Evolutionary conservation across 1,140 invertebrate genomes (phyloP).

Genomic region (Papilio glaucus): DNA sequence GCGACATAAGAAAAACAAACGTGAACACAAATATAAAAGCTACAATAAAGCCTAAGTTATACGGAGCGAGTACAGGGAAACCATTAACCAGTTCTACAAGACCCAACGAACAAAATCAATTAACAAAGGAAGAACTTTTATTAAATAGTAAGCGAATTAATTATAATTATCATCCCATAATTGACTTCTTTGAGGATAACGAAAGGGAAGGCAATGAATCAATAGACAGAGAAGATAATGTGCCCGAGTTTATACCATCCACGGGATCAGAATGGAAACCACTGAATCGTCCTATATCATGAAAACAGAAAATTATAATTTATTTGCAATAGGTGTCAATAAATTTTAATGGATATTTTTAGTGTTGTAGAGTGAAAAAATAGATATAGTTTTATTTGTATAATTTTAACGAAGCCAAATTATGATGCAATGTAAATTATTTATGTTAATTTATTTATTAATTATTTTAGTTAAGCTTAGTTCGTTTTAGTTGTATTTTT

Average conservation of each 20-base stretch:
- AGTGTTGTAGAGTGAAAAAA: not conserved
- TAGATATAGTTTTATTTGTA: not conserved
- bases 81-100: constrained; percentile 46
- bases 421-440: constrained; percentile 65
- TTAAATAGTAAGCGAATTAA: constrained; percentile 85
- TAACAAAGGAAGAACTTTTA: constrained; percentile 47
- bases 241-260: constrained; percentile 53
- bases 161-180: constrained; percentile 93
- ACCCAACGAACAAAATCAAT: constrained; percentile 51
- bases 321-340: not conserved
- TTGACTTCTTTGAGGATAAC: constrained; percentile 89
- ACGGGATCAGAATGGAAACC: constrained; percentile 79
- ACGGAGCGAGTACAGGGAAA: constrained; percentile 58
- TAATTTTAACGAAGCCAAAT: constrained; percentile 64
- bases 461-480: constrained; percentile 50
- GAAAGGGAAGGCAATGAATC: constrained; percentile 62
- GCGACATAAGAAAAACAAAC: constrained; percentile 54
- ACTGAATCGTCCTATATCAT: constrained; percentile 63
- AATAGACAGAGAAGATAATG: constrained; percentile 75
- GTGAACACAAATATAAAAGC: constrained; percentile 51
- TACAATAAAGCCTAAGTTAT: constrained; percentile 68
- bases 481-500: constrained; percentile 37
- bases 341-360: not conserved
- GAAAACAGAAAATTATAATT: not conserved
- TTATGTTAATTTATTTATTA: constrained; percentile 53